Base-by-base conservation (phyloP, 2,113 vertebrate species). In the Lophochroa leadbeateri region DNA sequence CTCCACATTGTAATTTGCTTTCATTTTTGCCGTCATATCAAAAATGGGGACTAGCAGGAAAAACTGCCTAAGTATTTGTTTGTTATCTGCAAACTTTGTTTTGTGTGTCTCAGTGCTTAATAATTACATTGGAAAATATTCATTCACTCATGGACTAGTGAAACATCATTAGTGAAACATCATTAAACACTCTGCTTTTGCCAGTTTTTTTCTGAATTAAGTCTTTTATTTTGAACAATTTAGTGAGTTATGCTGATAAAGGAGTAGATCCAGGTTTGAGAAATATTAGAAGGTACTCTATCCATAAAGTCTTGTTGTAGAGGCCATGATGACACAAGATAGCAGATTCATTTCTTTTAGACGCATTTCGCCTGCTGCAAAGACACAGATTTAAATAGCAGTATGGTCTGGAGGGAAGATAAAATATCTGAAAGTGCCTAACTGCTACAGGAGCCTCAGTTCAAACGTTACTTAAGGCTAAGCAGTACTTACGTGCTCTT, bases 351-450 rank as follows among this genome's bases (percentile, higher is more conserved):
- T 46, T 90, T 63, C 9, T 80, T 84, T 75, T 10, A 69, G 41
- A 47, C 35, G 10, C 18, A n/a, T 57, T 83, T 5, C 1, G 17
- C 15, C 27, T 0, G 0, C n/a, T 58, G 50, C 15, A 74, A 86
- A 64, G 68, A 81, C 20, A 69, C 5, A 28, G 44, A 67, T 74
- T 58, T 60, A 65, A 92, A 65, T 0, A 55, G 46, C 43, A 33
- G 8, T 9, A 74, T 7, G 9, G 37, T 39, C 46, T 67, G 31
- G 33, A 83, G 18, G 65, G 28, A 88, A 80, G 49, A 78, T 12
- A 60, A 92, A 44, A 37, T 39, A 39, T 7, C 43, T 72, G 4
- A 2, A 77, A 90, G 23, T 17, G 31, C 11, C 21, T 69, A 43
- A 64, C 13, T 53, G 49, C 70, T 20, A 49, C 7, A 61, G 25